These are phyloP conservation scores for Drosophila pseudoobscura DNA, from an alignment of 1,140 invertebrate genomes.

Conservation along the genomic window DNA sequence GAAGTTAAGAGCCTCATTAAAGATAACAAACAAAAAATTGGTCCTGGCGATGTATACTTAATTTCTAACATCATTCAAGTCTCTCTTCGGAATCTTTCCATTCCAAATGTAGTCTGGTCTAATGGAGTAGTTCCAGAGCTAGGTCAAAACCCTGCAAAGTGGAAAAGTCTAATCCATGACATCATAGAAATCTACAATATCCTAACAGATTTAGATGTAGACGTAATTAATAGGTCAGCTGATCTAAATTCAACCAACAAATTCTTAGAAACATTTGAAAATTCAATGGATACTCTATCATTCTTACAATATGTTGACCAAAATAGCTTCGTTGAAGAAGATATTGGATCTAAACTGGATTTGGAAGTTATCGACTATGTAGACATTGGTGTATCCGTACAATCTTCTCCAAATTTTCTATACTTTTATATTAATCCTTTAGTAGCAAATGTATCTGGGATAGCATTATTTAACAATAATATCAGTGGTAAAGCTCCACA, in stretches of 20 bases:
- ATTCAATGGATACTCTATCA: conserved; percentile 68
- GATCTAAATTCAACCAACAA: conserved; percentile 85
- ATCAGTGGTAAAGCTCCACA: not conserved
- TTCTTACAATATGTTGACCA: conserved; percentile 9
- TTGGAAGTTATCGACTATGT: conserved; percentile 53
- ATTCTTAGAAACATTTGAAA: conserved; percentile 84
- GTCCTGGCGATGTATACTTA: conserved; percentile 85
- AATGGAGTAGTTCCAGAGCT: not conserved
- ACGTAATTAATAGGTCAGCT: conserved; percentile 83
- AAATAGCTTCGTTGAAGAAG: conserved; percentile 1
- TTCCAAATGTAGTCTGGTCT: not conserved
- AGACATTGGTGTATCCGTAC: conserved; percentile 56
- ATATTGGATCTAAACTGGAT: not conserved
- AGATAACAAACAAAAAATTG: conserved; percentile 58
- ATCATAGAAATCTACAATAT: conserved; percentile 84
- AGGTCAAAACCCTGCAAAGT: not conserved
- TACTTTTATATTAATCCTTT: conserved; percentile 85
- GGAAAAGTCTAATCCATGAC: conserved; percentile 69
- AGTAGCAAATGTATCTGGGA: conserved; percentile 85
- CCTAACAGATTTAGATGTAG: conserved; percentile 83
- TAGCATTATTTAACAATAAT: conserved; percentile 83
- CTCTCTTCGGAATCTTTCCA: conserved; percentile 20
- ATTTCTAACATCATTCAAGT: conserved; percentile 83
- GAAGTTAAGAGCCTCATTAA: conserved; percentile 52
- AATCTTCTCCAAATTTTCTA: conserved; percentile 83